These are phyloP conservation scores for Amblyjoppa proteus DNA, from an alignment of 2,888 invertebrate species.

Conservation along the genomic window DNA sequence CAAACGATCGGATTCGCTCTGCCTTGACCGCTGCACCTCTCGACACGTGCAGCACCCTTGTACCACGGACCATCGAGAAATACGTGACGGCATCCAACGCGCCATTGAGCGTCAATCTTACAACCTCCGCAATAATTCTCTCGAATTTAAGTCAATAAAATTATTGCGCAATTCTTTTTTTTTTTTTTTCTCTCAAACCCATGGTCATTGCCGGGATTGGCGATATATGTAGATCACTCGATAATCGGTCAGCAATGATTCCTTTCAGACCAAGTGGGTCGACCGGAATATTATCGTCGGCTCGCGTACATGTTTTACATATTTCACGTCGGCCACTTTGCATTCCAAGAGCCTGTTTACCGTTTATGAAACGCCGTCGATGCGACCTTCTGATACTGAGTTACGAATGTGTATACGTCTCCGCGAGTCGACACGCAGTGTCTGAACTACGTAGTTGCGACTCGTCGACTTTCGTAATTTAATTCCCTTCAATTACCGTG, in stretches of 20 bases:
- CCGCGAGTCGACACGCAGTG: not conserved
- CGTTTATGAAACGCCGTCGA: not conserved
- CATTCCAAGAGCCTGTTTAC: not conserved
- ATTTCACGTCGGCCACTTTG: not conserved
- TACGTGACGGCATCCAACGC: not conserved
- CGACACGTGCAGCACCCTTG: not conserved
- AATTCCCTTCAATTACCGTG: slow-evolving; percentile 28
- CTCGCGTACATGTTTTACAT: not conserved
- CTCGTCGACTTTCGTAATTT: not conserved
- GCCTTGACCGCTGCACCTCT: not conserved
- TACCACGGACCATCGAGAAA: not conserved
- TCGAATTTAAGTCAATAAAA: not conserved
- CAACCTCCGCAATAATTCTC: not conserved
- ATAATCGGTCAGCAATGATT: slow-evolving; percentile 3
- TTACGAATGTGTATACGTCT: too few relatives aligned
- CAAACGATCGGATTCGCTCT: not conserved
- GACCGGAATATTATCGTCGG: slow-evolving; percentile 13
- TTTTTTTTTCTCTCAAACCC: not conserved
- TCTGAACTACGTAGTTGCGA: slow-evolving; percentile 5
- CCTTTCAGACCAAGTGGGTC: slow-evolving; percentile 20
- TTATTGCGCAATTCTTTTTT: slow-evolving; percentile 4
- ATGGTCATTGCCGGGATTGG: not conserved
- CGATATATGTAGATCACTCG: not conserved
- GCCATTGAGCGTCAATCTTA: not conserved
- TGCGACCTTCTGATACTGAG: too few relatives aligned